A percentile compares a stretch with the other conserved stretches of the same genome.
Evolutionary conservation across 2,113 vertebrate genomes (phyloP).

Genomic region (Genyomyrus donnyi): DNA sequence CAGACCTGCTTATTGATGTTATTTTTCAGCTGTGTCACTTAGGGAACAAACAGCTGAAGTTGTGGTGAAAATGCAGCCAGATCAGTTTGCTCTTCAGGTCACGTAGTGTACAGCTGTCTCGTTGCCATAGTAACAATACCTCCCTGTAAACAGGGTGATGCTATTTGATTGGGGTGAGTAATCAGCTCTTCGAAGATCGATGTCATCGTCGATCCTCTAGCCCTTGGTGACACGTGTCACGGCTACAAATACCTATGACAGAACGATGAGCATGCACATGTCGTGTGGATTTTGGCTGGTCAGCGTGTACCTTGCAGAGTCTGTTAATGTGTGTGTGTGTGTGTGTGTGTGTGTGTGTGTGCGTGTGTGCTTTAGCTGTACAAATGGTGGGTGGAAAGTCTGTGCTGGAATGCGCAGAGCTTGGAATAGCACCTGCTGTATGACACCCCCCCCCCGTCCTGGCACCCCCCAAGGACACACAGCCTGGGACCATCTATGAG

Average conservation of each 20-base stretch:
- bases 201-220: background rate
- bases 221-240: background rate
- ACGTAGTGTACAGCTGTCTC: background rate
- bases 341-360: background rate
- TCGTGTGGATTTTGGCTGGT: background rate
- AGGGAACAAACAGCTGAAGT: conserved; percentile 11
- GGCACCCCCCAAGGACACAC: conserved; percentile 14
- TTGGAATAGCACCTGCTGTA: conserved; percentile 28
- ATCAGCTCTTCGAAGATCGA: background rate
- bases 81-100: background rate
- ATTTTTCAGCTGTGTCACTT: conserved; percentile 15
- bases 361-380: background rate
- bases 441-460: background rate
- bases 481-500: background rate
- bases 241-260: background rate
- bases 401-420: conserved; percentile 7
- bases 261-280: background rate
- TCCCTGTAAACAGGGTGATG: conserved; percentile 17
- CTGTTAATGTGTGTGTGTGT: background rate
- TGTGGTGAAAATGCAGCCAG: background rate
- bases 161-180: conserved; percentile 8
- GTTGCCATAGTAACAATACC: background rate
- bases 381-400: background rate
- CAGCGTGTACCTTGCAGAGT: background rate
- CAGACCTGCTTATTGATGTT: background rate